Percentiles rank a stretch among this genome's conserved stretches.
Evolutionary conservation across 2,113 vertebrate species (phyloP).

Genomic region (Hucho hucho): DNA sequence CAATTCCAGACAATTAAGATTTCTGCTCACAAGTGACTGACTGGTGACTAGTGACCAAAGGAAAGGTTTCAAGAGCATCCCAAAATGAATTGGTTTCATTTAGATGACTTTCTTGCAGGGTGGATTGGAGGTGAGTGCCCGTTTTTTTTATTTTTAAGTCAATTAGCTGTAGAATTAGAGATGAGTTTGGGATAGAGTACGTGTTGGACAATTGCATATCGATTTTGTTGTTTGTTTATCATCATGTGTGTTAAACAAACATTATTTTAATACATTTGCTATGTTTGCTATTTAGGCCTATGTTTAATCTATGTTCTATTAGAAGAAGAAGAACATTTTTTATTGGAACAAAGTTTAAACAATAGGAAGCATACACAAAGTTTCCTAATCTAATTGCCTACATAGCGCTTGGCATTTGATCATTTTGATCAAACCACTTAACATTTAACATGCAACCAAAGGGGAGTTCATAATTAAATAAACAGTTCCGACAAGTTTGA

Average conservation of each 20-base stretch:
- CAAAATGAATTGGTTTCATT: constrained; percentile 54
- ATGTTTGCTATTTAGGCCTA: not conserved
- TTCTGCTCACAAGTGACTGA: not conserved
- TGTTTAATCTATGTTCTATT: no score
- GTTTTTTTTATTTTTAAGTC: no score
- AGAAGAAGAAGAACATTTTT: no score
- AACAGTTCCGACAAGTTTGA: no score
- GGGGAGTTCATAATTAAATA: no score
- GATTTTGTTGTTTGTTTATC: not conserved
- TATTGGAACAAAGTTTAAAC: no score
- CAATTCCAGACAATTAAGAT: not conserved
- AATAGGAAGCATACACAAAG: no score
- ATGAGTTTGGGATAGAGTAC: not conserved
- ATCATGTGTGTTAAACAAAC: not conserved
- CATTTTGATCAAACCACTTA: no score
- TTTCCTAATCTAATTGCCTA: no score
- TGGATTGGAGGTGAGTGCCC: constrained; percentile 73
- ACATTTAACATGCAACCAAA: no score
- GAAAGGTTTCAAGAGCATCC: constrained; percentile 14
- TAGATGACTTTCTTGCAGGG: constrained; percentile 72
- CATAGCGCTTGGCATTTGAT: no score
- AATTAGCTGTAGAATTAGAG: not conserved
- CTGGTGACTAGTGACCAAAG: constrained; percentile 34
- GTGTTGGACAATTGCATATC: not conserved
- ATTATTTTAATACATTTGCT: not conserved